These are phyloP conservation scores for Ovis canadensis DNA, from an alignment of 2,113 vertebrate genomes.

Conservation along the genomic window DNA sequence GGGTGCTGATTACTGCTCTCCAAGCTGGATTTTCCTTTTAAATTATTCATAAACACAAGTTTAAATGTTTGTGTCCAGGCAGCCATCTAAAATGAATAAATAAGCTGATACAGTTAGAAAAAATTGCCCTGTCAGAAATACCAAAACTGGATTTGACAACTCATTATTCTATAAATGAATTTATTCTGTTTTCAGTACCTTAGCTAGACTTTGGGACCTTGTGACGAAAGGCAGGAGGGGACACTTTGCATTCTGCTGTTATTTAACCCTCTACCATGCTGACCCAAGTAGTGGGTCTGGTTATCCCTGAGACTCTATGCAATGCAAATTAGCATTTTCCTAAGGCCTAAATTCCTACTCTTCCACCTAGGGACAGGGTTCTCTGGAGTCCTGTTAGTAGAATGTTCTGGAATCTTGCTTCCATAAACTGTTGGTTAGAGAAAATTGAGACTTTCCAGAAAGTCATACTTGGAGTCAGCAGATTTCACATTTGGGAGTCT, in stretches of 20 bases:
- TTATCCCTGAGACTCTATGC: not conserved
- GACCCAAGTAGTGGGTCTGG: no score
- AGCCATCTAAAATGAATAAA: slow-evolving; percentile 10
- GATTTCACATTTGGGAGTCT: not conserved
- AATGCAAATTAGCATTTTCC: no score
- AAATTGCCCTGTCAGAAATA: not conserved
- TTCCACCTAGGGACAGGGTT: not conserved
- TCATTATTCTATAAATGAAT: slow-evolving; percentile 2
- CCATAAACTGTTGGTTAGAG: not conserved
- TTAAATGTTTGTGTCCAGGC: slow-evolving; percentile 31
- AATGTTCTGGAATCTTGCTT: not conserved
- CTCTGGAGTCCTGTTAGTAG: not conserved
- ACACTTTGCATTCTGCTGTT: not conserved
- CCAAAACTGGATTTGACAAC: slow-evolving; percentile 14
- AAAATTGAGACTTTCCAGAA: not conserved
- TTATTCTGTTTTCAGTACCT: slow-evolving; percentile 24
- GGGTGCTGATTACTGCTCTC: slow-evolving; percentile 29
- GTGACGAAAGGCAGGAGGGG: not conserved
- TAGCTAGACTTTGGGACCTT: not conserved
- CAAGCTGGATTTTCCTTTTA: slow-evolving; percentile 5
- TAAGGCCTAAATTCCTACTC: not conserved
- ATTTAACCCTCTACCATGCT: not conserved
- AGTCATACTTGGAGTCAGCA: not conserved
- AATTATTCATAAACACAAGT: slow-evolving; percentile 56
- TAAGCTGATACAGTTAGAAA: not conserved